Conservation (phyloP, 2,888 invertebrate genomes). For the Drosophila ezoana region DNA sequence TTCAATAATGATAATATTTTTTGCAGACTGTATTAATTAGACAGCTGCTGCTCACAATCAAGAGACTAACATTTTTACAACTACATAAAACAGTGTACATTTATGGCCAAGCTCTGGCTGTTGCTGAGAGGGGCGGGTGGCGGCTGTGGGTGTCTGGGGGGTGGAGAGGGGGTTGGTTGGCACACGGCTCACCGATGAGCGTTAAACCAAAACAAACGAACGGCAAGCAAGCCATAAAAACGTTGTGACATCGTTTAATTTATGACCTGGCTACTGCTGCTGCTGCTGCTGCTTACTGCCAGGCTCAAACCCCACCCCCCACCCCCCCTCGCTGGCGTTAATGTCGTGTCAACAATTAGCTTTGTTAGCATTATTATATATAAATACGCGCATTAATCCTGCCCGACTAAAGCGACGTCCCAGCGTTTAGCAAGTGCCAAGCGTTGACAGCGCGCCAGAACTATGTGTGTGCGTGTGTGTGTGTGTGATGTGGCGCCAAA, state of each 20-base stretch:
- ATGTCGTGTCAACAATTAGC: slow-evolving; percentile 75
- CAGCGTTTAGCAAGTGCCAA: slow-evolving; percentile 34
- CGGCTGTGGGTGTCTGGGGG: background rate
- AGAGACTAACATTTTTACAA: slow-evolving; percentile 1
- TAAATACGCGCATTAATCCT: slow-evolving; percentile 56
- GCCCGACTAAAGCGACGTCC: slow-evolving; percentile 19
- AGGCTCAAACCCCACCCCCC: background rate
- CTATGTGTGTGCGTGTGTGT: too few species aligned
- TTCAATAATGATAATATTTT: slow-evolving; percentile 19
- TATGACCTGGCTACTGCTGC: slow-evolving; percentile 58
- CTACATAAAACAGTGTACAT: slow-evolving; percentile 13
- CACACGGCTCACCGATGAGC: background rate
- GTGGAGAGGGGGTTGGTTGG: background rate
- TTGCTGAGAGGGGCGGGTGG: too few species aligned
- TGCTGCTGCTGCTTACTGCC: too few species aligned
- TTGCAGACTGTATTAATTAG: slow-evolving; percentile 13
- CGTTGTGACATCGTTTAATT: slow-evolving; percentile 64
- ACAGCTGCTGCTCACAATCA: slow-evolving; percentile 10
- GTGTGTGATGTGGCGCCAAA: slow-evolving; percentile 1
- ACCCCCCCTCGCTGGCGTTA: slow-evolving; percentile 26
- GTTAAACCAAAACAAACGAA: slow-evolving; percentile 62
- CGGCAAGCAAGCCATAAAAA: slow-evolving; percentile 59
- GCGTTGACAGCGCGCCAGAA: slow-evolving; percentile 2
- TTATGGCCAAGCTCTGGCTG: slow-evolving; percentile 12
- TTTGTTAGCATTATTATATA: slow-evolving; percentile 61